A percentile compares a stretch with the other conserved stretches of the same genome.
phyloP scores from a whole-genome alignment of 2,113 vertebrate species.

The Hippocampus guttulatus region DNA sequence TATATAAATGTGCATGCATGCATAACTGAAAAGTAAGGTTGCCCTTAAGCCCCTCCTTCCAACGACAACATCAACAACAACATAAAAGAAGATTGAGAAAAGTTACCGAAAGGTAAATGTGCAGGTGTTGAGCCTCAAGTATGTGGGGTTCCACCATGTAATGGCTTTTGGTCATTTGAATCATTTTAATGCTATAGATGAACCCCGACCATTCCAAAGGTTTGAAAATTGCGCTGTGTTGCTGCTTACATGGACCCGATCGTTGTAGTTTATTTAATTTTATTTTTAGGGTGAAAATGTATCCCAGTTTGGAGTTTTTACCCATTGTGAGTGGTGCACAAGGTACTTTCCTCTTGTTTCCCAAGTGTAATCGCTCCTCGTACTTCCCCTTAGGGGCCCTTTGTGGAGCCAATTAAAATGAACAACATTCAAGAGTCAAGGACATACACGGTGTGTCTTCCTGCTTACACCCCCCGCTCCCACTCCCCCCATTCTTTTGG shows the following conservation, averaged over 20 bases:
- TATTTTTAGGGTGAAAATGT: slow-evolving; percentile 39
- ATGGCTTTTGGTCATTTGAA: slow-evolving; percentile 55
- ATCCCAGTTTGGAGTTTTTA: slow-evolving; percentile 67
- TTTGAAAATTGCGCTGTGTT: slow-evolving; percentile 64
- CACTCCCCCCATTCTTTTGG: background rate
- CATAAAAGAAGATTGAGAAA: no score
- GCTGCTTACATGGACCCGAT: slow-evolving; percentile 70
- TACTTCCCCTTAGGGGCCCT: slow-evolving; percentile 26
- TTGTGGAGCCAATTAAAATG: slow-evolving; percentile 30
- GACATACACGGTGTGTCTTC: slow-evolving; percentile 33
- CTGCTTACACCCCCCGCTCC: slow-evolving; percentile 14
- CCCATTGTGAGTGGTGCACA: slow-evolving; percentile 64
- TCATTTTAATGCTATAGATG: slow-evolving; percentile 53
- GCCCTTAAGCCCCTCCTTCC: no score
- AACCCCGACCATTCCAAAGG: slow-evolving; percentile 75
- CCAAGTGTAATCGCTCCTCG: slow-evolving; percentile 39
- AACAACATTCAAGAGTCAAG: slow-evolving; percentile 22
- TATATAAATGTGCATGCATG: no score
- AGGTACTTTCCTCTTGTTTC: slow-evolving; percentile 65
- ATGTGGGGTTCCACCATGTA: background rate
- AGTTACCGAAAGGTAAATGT: no score
- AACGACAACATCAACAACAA: no score
- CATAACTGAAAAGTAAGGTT: no score
- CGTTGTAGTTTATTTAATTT: slow-evolving; percentile 38
- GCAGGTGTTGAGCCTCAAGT: no score